Percentiles rank a stretch among this genome's conserved stretches.
Evolutionary conservation across 2,797 vertebrate genomes (phyloP).

Genomic region (Lophotriccus pileatus): DNA sequence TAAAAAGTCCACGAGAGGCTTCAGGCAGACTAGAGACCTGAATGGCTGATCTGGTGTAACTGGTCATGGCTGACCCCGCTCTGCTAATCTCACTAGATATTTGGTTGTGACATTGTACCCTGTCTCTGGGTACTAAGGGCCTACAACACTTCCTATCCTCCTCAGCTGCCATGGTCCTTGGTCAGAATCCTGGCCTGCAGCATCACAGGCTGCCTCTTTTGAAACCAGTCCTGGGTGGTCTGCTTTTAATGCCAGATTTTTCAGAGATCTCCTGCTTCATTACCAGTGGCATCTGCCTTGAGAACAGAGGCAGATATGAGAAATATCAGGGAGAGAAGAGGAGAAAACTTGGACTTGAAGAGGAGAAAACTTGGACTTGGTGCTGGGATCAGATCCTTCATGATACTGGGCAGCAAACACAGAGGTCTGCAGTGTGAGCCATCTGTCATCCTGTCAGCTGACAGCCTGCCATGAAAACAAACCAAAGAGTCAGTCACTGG

Average conservation of each 20-base stretch:
- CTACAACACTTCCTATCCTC: background rate
- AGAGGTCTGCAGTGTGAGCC: background rate
- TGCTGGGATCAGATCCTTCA: background rate
- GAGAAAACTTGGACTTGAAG: background rate
- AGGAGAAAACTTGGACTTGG: background rate
- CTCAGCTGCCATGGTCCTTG: background rate
- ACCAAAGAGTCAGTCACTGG: background rate
- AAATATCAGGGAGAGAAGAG: background rate
- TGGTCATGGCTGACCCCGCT: background rate
- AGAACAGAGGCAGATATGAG: background rate
- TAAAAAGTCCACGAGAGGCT: background rate
- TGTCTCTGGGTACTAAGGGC: background rate
- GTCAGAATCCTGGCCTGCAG: background rate
- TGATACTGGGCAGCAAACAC: background rate
- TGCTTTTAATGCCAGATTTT: background rate
- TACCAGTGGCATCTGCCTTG: background rate
- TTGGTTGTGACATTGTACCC: background rate
- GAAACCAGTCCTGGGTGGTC: background rate
- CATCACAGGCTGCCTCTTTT: background rate
- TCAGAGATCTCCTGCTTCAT: background rate
- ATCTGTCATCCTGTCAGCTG: slow-evolving; percentile 25
- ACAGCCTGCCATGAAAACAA: background rate
- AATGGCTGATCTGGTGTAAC: background rate
- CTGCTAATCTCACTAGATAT: background rate
- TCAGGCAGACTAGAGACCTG: background rate